Conservation (phyloP, 2,113 vertebrate species). For the Porphyrio hochstetteri region DNA sequence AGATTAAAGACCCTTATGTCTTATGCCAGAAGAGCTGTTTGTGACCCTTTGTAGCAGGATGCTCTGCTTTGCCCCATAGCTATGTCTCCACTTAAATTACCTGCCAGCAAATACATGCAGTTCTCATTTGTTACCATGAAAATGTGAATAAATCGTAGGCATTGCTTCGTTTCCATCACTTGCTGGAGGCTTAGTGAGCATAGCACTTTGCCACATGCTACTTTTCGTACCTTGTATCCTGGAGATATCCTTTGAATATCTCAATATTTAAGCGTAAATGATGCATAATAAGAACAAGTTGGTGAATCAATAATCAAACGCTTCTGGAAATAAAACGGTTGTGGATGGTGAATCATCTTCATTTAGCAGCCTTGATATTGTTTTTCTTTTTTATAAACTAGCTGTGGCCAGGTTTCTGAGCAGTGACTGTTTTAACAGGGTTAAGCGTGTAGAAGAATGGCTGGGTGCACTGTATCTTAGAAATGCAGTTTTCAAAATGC, state of each 20-base stretch:
- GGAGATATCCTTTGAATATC: neutral
- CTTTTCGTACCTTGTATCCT: neutral
- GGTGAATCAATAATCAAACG: neutral
- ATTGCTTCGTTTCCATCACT: neutral
- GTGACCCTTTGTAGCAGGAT: neutral
- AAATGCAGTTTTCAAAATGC: neutral
- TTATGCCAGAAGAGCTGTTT: neutral
- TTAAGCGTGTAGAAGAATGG: neutral
- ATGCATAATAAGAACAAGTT: neutral
- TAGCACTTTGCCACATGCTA: neutral
- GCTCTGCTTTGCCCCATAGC: neutral
- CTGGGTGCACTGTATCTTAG: neutral
- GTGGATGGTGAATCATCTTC: neutral
- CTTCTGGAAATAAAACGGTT: neutral
- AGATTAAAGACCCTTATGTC: neutral
- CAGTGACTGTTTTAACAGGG: no score
- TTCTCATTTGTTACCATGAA: slow-evolving; percentile 18
- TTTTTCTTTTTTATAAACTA: neutral
- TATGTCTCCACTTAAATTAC: neutral
- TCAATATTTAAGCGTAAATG: neutral
- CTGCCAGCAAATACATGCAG: neutral
- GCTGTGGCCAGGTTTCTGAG: neutral
- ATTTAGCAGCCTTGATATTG: neutral
- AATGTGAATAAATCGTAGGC: neutral
- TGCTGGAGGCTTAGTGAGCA: neutral